These are phyloP conservation scores for Oxyruncus cristatus DNA, from an alignment of 2,113 vertebrate genomes.

Conservation along the genomic window DNA sequence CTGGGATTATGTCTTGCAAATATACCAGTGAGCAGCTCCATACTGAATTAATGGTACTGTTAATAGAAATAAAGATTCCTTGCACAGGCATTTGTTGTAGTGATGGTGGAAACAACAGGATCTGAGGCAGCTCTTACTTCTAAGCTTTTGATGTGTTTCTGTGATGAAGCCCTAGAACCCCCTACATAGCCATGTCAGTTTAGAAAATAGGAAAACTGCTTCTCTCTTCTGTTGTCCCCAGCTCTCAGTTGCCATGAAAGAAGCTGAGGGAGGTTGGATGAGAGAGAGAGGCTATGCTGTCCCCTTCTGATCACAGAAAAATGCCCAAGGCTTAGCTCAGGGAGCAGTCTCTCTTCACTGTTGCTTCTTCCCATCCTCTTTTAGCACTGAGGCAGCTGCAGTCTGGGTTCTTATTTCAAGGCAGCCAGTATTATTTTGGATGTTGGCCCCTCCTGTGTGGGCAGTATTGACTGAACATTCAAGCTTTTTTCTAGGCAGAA, in stretches of 20 bases:
- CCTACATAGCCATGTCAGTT: not conserved
- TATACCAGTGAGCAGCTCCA: not conserved
- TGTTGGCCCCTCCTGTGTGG: fast-evolving
- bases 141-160: not conserved
- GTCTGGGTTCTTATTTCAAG: not conserved
- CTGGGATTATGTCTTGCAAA: not conserved
- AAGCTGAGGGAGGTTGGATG: not conserved
- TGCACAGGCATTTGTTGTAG: not conserved
- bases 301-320: not conserved
- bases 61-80: not conserved
- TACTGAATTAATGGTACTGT: not conserved
- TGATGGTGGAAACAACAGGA: not conserved
- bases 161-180: not conserved
- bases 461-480: not conserved
- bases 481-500: not conserved
- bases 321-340: not conserved
- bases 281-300: not conserved
- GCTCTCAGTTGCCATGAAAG: not conserved
- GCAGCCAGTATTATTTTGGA: not conserved
- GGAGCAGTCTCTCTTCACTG: not conserved
- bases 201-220: not conserved
- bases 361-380: not conserved
- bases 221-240: not conserved
- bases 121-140: not conserved
- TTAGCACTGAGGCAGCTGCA: not conserved